A percentile compares a stretch with the other conserved stretches of the same genome.
Conservation (phyloP, 2,888 invertebrate species). For the Drosophila phalerata region DNA sequence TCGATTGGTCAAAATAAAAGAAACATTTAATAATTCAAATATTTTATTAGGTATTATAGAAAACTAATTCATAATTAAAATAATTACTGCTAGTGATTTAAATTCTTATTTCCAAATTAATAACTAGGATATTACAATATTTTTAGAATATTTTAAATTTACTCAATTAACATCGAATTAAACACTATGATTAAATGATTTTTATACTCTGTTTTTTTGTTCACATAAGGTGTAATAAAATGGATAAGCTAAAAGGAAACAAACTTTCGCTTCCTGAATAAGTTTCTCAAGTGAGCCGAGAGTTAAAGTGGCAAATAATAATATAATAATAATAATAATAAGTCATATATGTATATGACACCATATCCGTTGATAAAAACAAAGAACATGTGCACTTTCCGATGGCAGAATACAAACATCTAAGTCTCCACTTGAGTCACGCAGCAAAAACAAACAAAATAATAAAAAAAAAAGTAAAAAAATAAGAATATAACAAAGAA, state of each 20-base stretch:
- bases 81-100: too few species aligned
- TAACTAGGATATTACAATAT: too few species aligned
- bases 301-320: slow-evolving; percentile 10
- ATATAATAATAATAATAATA: slow-evolving; percentile 26
- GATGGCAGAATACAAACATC: slow-evolving; percentile 2
- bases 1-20: too few species aligned
- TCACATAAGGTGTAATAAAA: not conserved
- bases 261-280: slow-evolving; percentile 13
- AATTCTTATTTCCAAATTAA: too few species aligned
- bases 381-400: slow-evolving; percentile 12
- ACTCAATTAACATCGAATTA: too few species aligned
- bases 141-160: too few species aligned
- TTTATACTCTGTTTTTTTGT: too few species aligned
- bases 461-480: slow-evolving; percentile 11
- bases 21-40: too few species aligned
- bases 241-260: slow-evolving; percentile 2
- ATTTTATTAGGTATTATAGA: too few species aligned
- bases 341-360: slow-evolving; percentile 10
- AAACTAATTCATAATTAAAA: too few species aligned
- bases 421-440: slow-evolving; percentile 46
- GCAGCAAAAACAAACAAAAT: slow-evolving; percentile 49
- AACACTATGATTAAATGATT: not conserved
- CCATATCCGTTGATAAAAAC: slow-evolving; percentile 25
- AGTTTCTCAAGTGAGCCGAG: not conserved
- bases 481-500: slow-evolving; percentile 53